A percentile compares a stretch with the other conserved stretches of the same genome.
phyloP scores from a whole-genome alignment of 2,797 vertebrate species.

The Syndactyla subalaris region DNA sequence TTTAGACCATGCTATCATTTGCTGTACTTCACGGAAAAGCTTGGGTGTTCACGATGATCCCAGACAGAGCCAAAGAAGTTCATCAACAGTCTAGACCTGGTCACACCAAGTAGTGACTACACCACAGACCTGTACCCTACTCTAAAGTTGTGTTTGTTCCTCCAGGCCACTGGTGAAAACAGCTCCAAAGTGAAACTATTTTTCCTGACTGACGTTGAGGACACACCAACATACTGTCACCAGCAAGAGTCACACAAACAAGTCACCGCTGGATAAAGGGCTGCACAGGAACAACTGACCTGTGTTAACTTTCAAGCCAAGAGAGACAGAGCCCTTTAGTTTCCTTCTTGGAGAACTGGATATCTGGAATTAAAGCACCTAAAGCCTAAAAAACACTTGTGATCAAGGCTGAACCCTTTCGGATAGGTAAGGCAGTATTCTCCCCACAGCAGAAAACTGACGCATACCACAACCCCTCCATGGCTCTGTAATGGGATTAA shows the following conservation, averaged over 20 bases:
- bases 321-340: background rate
- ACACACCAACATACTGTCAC: background rate
- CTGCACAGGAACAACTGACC: background rate
- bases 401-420: background rate
- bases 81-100: constrained; percentile 41
- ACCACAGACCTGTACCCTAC: background rate
- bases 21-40: background rate
- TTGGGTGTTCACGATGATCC: background rate
- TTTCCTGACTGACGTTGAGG: background rate
- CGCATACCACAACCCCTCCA: rapidly evolving
- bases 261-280: background rate
- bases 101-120: background rate
- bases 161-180: background rate
- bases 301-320: background rate
- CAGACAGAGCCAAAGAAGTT: constrained; percentile 39
- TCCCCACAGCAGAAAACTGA: background rate
- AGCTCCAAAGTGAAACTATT: background rate
- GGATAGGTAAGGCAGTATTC: background rate
- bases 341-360: background rate
- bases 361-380: background rate
- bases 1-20: constrained; percentile 34
- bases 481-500: rapidly evolving
- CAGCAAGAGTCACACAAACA: background rate
- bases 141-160: background rate
- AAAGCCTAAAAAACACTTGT: background rate